A percentile compares a stretch with the other conserved stretches of the same genome.
Evolutionary conservation across 2,888 invertebrate genomes (phyloP).

Genomic region (Lasioglossum vierecki): DNA sequence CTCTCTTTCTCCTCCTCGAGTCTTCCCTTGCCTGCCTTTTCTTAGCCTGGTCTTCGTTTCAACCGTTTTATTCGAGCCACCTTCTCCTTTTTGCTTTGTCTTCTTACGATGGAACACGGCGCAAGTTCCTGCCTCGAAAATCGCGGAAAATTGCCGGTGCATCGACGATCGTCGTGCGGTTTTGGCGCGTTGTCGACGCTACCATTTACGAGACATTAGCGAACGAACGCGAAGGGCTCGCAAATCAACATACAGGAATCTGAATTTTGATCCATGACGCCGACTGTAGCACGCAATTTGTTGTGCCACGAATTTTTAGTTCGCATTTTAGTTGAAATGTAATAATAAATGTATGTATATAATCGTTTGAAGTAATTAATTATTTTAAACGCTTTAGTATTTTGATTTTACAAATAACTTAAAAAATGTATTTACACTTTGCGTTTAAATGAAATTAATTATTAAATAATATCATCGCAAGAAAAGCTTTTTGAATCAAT

Average conservation of each 20-base stretch:
- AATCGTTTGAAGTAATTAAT: neutral
- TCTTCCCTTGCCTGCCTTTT: constrained; percentile 27
- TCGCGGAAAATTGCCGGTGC: constrained; percentile 42
- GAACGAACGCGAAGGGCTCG: too few relatives aligned
- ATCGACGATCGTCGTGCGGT: neutral
- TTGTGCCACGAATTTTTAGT: neutral
- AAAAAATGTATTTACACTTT: too few relatives aligned
- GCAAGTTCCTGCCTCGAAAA: constrained; percentile 38
- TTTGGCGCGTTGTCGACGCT: neutral
- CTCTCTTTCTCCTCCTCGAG: constrained; percentile 5
- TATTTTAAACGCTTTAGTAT: too few relatives aligned
- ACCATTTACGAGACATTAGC: constrained; percentile 5
- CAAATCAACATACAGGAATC: neutral
- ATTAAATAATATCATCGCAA: too few relatives aligned
- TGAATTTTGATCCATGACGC: neutral
- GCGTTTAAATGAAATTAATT: too few relatives aligned
- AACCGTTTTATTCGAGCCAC: constrained; percentile 13
- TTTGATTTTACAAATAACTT: too few relatives aligned
- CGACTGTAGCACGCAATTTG: neutral
- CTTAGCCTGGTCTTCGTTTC: constrained; percentile 12
- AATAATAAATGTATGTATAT: neutral
- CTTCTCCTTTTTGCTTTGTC: neutral
- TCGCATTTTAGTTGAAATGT: neutral
- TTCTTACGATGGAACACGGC: constrained; percentile 21
- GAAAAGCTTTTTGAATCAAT: too few relatives aligned